Percentiles rank a stretch among this genome's conserved stretches.
These are phyloP conservation scores for Halictus ligatus DNA, from an alignment of 2,888 invertebrate genomes.

Conservation along the genomic window DNA sequence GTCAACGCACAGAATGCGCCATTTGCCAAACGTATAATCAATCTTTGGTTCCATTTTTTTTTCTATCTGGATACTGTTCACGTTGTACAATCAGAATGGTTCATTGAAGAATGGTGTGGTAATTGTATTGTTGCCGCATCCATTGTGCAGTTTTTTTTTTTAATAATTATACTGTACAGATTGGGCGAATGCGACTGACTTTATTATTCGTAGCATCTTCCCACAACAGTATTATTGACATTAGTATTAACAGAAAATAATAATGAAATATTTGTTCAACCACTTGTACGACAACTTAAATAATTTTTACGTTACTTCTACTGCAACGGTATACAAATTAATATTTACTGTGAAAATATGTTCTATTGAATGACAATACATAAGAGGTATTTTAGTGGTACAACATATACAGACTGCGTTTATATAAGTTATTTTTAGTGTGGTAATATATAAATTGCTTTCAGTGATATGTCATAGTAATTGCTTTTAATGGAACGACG, in stretches of 20 bases:
- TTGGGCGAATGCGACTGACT: background rate
- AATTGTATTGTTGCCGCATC: constrained; percentile 12
- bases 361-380: too few relatives aligned
- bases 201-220: background rate
- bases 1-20: constrained; percentile 43
- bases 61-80: background rate
- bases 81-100: constrained; percentile 40
- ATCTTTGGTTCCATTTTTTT: constrained; percentile 33
- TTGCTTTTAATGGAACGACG: too few relatives aligned
- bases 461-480: too few relatives aligned
- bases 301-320: background rate
- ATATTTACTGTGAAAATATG: background rate
- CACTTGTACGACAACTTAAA: background rate
- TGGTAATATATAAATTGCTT: too few relatives aligned
- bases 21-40: constrained; percentile 55
- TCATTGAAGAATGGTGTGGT: background rate
- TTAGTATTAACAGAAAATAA: background rate
- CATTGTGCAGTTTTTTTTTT: background rate
- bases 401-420: too few relatives aligned
- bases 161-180: background rate
- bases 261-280: background rate
- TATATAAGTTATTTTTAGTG: too few relatives aligned
- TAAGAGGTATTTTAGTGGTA: too few relatives aligned
- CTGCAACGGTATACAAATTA: background rate
- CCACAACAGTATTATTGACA: background rate